Conservation (phyloP, 1,140 invertebrate species). For the Neodiprion virginianus region DNA sequence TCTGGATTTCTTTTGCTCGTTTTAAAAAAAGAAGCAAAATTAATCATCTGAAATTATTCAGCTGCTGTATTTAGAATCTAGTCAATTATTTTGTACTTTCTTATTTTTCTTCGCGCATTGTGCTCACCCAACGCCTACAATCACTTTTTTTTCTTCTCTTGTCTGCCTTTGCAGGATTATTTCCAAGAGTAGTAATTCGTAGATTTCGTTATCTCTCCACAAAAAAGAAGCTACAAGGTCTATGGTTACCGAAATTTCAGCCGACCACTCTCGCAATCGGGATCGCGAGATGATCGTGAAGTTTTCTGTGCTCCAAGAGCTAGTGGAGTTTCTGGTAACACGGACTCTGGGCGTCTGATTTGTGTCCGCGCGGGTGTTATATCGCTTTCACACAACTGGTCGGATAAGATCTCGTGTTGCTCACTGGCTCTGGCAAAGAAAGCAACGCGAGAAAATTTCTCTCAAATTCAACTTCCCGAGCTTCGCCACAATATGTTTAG, state of each 20-base stretch:
- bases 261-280: no score
- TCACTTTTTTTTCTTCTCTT: slow-evolving; percentile 6
- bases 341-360: background rate
- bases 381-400: background rate
- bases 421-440: background rate
- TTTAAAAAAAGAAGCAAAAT: slow-evolving; percentile 29
- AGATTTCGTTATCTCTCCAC: no score
- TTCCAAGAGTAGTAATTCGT: background rate
- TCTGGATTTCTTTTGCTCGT: slow-evolving; percentile 27
- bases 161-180: background rate
- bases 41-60: slow-evolving; percentile 33
- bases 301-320: no score
- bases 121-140: background rate
- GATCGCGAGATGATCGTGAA: no score
- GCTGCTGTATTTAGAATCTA: background rate
- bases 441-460: no score
- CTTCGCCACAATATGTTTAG: background rate
- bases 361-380: background rate
- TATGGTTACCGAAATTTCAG: no score
- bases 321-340: no score
- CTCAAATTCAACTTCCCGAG: no score
- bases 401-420: background rate
- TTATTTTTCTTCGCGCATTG: background rate
- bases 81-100: background rate
- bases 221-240: no score